Evolutionary conservation across 2,888 invertebrate species (phyloP), one percentile per base, ranked within the genome.

Genomic region (Drosophila paracracens): DNA sequence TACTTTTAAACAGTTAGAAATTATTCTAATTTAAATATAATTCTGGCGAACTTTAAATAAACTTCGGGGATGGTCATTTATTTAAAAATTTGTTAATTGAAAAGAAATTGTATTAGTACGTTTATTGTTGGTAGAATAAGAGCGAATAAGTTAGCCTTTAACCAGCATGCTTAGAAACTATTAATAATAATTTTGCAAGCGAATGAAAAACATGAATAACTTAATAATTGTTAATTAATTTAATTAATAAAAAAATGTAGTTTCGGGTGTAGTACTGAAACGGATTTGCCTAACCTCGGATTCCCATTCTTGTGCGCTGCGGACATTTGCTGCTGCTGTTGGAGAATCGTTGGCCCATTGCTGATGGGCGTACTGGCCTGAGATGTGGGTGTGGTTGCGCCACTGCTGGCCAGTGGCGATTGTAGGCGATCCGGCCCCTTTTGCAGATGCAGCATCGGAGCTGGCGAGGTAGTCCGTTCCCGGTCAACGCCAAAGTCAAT

Each of bases 401-500:
- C 77, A 31, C 89, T 88, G 61, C 86, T 82, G 33, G 81, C 76
- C 57, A 83, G 21, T 0, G 92, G 90, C 29, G 92, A 89, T 43
- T 89, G 94, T 93, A 95, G 94, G 57, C 92, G 94, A 84, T 95
- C 95, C 36, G 94, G 93, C 0, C 38, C n/a, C 11, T 62, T 60
- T 1, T 62, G 66, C 48, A 63, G 69, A 18, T 85, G 85, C 54
- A 86, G 68, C 31, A 95, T 91, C 29, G 96, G 95, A 58, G 94
- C 95, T 82, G 95, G 97, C 13, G 95, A 96, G 66, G 94, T 95
- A 13, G 96, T 95, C 69, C 96, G 93, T 92, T 97, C 97, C 18
- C 97, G 94, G 79, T 97, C 96, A 0, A 94, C 94, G 29, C 95
- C 94, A 90, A 96, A 96, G 92, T 97, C 96, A 35, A 97, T 95